phyloP scores from a whole-genome alignment of 2,113 vertebrate species.

The Sebastes fasciatus region DNA sequence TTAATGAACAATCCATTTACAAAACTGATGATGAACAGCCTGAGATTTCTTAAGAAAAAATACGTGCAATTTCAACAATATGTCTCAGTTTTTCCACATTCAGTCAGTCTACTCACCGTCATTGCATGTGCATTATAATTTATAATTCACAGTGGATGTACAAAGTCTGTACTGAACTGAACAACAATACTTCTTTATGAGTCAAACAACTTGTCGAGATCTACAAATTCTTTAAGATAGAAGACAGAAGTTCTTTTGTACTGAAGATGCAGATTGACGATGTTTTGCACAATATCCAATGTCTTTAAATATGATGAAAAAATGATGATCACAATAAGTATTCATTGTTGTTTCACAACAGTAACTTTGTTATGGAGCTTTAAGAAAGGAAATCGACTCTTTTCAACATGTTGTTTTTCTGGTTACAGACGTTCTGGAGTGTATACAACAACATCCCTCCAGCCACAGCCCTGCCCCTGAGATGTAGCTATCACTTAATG shows the following conservation, averaged over 20 bases:
- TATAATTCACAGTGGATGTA: background rate
- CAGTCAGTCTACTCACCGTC: background rate
- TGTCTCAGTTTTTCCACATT: background rate
- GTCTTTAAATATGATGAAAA: background rate
- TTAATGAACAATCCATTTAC: background rate
- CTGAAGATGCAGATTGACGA: too few relatives aligned
- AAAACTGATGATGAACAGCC: background rate
- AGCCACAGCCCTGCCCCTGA: conserved; percentile 89
- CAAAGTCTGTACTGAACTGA: background rate
- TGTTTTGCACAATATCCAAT: background rate
- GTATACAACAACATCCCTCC: conserved; percentile 98
- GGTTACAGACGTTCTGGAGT: conserved; percentile 94
- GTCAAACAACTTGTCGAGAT: too few relatives aligned
- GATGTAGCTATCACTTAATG: conserved; percentile 97
- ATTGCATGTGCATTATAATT: background rate
- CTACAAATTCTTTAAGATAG: too few relatives aligned
- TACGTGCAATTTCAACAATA: too few relatives aligned
- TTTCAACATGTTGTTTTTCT: background rate
- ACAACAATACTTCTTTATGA: background rate
- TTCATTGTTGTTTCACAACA: background rate
- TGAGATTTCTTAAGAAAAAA: background rate
- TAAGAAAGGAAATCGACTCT: background rate
- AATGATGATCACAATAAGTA: background rate
- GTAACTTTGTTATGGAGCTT: background rate
- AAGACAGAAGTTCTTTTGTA: background rate